Evolutionary conservation across 2,113 vertebrate genomes (phyloP), one percentile per base, ranked within the genome.

Genomic region (Microtus pennsylvanicus): DNA sequence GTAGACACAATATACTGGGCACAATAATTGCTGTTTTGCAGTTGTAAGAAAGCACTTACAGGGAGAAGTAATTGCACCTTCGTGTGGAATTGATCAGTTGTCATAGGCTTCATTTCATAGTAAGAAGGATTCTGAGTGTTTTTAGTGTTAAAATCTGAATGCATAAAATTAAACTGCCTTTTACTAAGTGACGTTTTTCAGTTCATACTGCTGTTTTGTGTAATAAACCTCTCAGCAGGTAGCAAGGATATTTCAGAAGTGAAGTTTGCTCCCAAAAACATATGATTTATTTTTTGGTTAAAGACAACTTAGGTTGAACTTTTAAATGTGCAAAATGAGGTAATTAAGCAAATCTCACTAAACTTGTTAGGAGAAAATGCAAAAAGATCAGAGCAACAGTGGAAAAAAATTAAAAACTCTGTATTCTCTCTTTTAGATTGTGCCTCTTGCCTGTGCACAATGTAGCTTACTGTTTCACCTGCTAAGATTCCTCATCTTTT

Each of bases 61-160:
- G 61, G 80, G 33, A 93, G 87, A 91, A 94, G 52, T 82, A 91
- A 93, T 91, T 61, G 28, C 61, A 87, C 67, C 55, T 93, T 45
- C 26, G 17, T 86, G 82, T 76, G 75, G 67, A 94, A 92, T 52
- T 87, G 45, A 85, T 76, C 75, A 65, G 24, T 74, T 88, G 63
- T 87, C 78, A 50, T 75, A 58, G 42, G 63, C 55, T 74, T 92
- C 86, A 89, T 93, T 72, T 96, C 61, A 55, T 89, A 72, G 16
- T 30, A 83, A 94, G 65, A 91, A 65, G 58, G 5, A 65, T 90
- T 72, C 70, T 61, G 67, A 90, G 63, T 90, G 42, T 69, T 96
- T 95, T 93, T 82, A n/a, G 55, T 80, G 78, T 80, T 65, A 82
- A 65, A 93, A 78, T 22, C 19, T 89, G 81, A 78, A 75, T 85